Evolutionary conservation across 2,113 vertebrate species (phyloP), one percentile per base, ranked within the genome.

Genomic region (Halichoeres trimaculatus): DNA sequence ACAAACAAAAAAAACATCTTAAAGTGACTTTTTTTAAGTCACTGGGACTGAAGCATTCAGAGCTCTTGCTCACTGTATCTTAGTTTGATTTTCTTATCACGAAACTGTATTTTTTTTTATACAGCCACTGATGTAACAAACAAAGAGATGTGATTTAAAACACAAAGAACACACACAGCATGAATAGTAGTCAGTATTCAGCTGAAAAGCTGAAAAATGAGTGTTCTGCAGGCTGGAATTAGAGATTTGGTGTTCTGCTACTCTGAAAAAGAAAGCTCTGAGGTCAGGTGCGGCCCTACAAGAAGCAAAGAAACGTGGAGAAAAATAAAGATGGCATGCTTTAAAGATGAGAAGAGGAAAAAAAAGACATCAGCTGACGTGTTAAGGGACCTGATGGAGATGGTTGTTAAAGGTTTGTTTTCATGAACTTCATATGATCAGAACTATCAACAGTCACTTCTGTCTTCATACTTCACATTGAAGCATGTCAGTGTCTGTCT

Each of bases 401-500:
- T 17, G 35, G 12, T 17, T 30, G 65, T 75, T 47, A 70, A 23
- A 35, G 22, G 23, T 69, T 65, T 22, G 51, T 70, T 73, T 59
- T 2, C 53, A 70, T 45, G 13, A 57, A 59, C 23, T 10, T 72
- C 20, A 71, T 22, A 19, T 8, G 45, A 7, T n/a, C 45, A 48
- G 14, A 7, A 8, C 2, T 9, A 48, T 20, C 4, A 8, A 9
- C 8, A 20, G 19, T n/a, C 19, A 7, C 45, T 9, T 48, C 9
- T 20, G 19, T 48, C 45, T 48, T n/a, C 17, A n/a, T 54, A 53
- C 68, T 67, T 50, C 7, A 61, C 20, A 35, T 56, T 23, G 64
- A 17, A 51, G 23, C n/a, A 65, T 47, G 60, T 50, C 48, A 34
- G 53, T 16, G 51, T 19, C 40, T 10, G 24, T 59, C 89, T 95